Base-by-base conservation (phyloP, 2,888 invertebrate species). In the Rotaria magnacalcarata region DNA sequence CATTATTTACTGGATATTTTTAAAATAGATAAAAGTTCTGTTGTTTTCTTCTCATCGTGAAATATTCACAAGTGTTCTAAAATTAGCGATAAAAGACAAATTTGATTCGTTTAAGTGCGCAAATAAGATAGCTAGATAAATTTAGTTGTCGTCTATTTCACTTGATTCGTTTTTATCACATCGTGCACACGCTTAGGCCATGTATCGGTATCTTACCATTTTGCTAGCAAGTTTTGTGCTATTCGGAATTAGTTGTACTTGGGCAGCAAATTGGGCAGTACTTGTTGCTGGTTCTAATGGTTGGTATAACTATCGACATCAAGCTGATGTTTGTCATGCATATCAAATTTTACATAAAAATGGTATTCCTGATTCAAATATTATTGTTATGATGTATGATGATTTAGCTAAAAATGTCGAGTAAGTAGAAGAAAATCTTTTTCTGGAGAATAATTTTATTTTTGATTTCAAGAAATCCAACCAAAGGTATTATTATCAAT, bases 311-410 rank as follows among this genome's bases (percentile, higher is more conserved):
- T 93, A 93, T 89, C 89, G 93, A 87, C 93, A 93, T 89, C 93
- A 93, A 92, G 92, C 93, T 60, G 93, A 93, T 89, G 90, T 92
- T 19, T 93, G 93, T 88, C 93, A 93, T 89, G 92, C 93, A n/a
- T 93, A 93, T 89, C 93, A 93, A 88, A 90, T 93, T 56, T 88
- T 93, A 67, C 89, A 90, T 58, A 89, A 89, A 67, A 92, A 93
- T 89, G 93, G 93, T 54, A 90, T 93, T 74, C 92, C 92, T 8
- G 92, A 91, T 87, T 92, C 93, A 87, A 91, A 92, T 85, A 93
- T 93, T 86, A 91, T 93, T 87, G 92, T 92, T 2, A 92, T 93
- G 93, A 93, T 93, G 93, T 92, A 92, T 88, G 93, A 93, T 89
- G 93, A 93, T 89, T 92, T 93, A 86, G 93, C 93, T 2, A 67